These are phyloP conservation scores for Candidula unifasciata DNA, from an alignment of 2,888 invertebrate species.

Conservation along the genomic window DNA sequence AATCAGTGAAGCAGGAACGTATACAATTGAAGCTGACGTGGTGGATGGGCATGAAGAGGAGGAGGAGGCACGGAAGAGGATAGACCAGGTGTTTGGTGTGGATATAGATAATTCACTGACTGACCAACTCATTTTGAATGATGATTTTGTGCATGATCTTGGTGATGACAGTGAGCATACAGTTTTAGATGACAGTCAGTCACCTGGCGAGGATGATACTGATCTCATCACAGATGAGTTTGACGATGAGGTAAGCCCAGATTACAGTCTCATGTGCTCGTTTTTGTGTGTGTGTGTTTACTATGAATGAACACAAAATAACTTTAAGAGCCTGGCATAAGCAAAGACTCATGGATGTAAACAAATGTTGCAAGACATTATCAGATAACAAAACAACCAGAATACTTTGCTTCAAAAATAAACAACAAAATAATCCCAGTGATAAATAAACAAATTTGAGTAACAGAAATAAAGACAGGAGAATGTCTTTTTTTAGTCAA, in stretches of 20 bases:
- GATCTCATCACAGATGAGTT: conserved; percentile 27
- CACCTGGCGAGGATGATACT: conserved; percentile 36
- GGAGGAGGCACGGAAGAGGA: conserved; percentile 91
- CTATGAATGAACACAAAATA: no score
- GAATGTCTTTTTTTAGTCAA: no score
- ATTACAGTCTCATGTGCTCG: background rate
- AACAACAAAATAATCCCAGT: no score
- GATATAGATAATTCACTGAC: conserved; percentile 50
- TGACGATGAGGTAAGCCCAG: conserved; percentile 42
- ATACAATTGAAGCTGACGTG: conserved; percentile 87
- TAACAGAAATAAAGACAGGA: no score
- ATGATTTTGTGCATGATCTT: conserved; percentile 55
- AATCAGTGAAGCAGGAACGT: conserved; percentile 90
- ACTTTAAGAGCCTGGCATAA: no score
- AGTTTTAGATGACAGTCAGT: conserved; percentile 41
- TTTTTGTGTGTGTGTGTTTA: no score
- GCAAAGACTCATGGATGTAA: no score
- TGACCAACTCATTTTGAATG: background rate
- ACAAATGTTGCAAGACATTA: no score
- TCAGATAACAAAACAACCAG: no score
- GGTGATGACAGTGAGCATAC: conserved; percentile 45
- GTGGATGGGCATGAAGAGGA: conserved; percentile 79
- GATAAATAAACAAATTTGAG: no score
- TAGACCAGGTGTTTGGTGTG: conserved; percentile 85
- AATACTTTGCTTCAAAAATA: no score